Evolutionary conservation across 2,888 invertebrate genomes (phyloP), one percentile per base, ranked within the genome.

Genomic region (Deroplatys truncata): DNA sequence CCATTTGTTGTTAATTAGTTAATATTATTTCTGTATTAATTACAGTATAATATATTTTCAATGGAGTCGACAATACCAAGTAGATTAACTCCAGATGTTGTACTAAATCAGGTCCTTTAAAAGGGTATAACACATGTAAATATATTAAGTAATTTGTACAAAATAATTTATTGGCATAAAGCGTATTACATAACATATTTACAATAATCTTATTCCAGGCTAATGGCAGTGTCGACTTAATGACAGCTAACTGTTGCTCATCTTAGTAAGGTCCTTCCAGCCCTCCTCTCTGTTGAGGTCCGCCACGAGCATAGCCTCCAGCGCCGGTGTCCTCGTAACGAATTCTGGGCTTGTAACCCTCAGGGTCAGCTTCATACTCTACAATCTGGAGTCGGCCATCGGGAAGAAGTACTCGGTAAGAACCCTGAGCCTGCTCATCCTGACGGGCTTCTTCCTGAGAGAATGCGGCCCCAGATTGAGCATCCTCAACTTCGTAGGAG

Each of bases 401-500:
- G 85, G 93, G 93, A 89, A 93, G 92, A 49, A 93, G n/a, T n/a
- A n/a, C n/a, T n/a, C n/a, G n/a, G n/a, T n/a, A n/a, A n/a, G n/a
- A n/a, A n/a, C n/a, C n/a, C n/a, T n/a, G n/a, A n/a, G n/a, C n/a
- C n/a, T 93, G 91, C 89, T 93, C 92, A 49, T 93, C 94, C 90
- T 93, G 93, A 25, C 93, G 92, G 28, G 92, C 92, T 91, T 94
- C 93, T 90, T 93, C 92, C 92, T 94, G 94, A 84, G 93, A 93
- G 91, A 93, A 94, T 91, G 94, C 93, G 90, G 93, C 93, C 72
- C 93, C 93, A 1, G 91, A 91, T 90, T 92, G 92, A 86, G 92
- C 92, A 91, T 93, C 93, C 91, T 92, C 92, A 49, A 93, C 93
- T 29, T 92, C 92, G 91, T 93, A 93, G 35, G 8, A 5, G 9